phyloP scores from a whole-genome alignment of 2,797 vertebrate species.

The Yasuhikotakia modesta region DNA sequence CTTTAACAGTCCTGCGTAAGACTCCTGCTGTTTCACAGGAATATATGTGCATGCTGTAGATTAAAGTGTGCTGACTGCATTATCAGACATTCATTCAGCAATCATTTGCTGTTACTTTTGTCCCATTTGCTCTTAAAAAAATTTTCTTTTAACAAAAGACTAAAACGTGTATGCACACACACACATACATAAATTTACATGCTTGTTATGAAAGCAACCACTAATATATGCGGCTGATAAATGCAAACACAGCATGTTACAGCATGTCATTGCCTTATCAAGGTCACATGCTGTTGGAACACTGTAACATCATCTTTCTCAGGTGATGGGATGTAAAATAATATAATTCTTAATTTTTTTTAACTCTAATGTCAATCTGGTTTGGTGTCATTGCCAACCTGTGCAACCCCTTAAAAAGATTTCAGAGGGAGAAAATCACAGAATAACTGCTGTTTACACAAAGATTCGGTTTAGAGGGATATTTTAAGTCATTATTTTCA shows the following conservation, averaged over 20 bases:
- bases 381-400: neutral
- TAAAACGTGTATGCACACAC: slow-evolving; percentile 39
- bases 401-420: neutral
- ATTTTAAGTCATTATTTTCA: neutral
- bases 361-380: neutral
- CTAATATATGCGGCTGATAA: slow-evolving; percentile 51
- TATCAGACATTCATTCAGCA: slow-evolving; percentile 12
- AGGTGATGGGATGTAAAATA: neutral
- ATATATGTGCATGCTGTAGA: slow-evolving; percentile 22
- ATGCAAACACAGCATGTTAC: slow-evolving; percentile 58
- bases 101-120: slow-evolving; percentile 41
- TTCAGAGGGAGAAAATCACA: neutral
- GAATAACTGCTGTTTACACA: neutral
- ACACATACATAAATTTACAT: slow-evolving; percentile 17
- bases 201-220: slow-evolving; percentile 50
- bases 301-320: neutral
- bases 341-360: neutral
- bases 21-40: slow-evolving; percentile 69
- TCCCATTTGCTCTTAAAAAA: slow-evolving; percentile 29
- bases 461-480: neutral
- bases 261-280: slow-evolving; percentile 70
- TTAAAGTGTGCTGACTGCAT: neutral
- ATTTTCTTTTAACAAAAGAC: slow-evolving; percentile 17
- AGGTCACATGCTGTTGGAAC: slow-evolving; percentile 71
- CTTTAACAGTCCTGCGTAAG: slow-evolving; percentile 69